Base-by-base conservation (phyloP, 2,888 invertebrate species). In the Parapristionchus giblindavisi region DNA sequence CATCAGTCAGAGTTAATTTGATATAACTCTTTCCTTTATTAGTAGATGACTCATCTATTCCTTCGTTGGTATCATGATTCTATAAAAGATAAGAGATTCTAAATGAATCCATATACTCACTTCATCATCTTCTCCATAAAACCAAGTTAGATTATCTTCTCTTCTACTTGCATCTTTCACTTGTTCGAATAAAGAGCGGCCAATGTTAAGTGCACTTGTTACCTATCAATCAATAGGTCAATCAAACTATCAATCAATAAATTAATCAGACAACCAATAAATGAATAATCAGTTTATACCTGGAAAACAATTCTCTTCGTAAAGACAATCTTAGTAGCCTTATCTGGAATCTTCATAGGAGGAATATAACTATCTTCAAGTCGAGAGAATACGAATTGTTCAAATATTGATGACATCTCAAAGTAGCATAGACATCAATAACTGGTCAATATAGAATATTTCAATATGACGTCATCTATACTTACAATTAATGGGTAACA, bases 301-400 rank as follows among this genome's bases (percentile, higher is more conserved):
- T 79, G 79, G 61, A 79, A 78, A 27, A 79, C 73, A 38, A 78
- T 77, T 8, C 40, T 68, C 48, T 77, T 78, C 29, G 71, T 73
- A 21, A 79, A 65, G 21, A 78, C 58, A 24, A 78, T 40, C 68
- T 78, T 79, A 27, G 60, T 58, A 0, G 79, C 79, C 8, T 48
- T 52, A 21, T 48, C 73, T 14, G 79, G 81, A 54, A 81, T 77
- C 65, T 75, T 79, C 77, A 81, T 76, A 2, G 70, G 54, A 11
- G 77, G 70, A n/a, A 72, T 48, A 34, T 77, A 76, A 21, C 75
- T 66, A 1, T 79, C 78, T 5, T 63, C 56, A 8, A 79, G 56
- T 36, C 75, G 56, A 4, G 81, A 79, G 51, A 77, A 65, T 2
- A 79, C 8, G 72, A 81, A 81, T 36, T 78, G 78, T 4, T 79